phyloP scores from a whole-genome alignment of 2,113 vertebrate genomes.

The Corythoichthys intestinalis region DNA sequence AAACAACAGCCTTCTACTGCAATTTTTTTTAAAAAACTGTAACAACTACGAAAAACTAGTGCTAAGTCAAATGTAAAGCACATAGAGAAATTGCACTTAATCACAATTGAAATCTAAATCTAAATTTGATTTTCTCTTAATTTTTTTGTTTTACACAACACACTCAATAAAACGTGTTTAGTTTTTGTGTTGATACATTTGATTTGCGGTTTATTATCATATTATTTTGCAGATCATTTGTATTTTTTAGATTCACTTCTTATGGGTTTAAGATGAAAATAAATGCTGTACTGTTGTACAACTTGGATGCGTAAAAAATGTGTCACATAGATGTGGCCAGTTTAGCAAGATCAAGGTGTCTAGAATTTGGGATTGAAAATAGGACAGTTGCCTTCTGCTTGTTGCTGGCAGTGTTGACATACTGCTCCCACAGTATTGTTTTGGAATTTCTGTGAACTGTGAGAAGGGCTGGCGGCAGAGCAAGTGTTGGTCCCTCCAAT shows the following conservation, averaged over 20 bases:
- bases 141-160: not conserved
- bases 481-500: not conserved
- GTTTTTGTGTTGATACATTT: not conserved
- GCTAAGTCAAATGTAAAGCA: not conserved
- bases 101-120: not conserved
- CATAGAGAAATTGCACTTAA: not conserved
- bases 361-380: not conserved
- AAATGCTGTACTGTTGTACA: not conserved
- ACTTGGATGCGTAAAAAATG: not conserved
- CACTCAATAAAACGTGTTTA: not conserved
- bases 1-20: not conserved
- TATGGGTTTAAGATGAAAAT: not conserved
- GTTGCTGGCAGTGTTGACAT: slow-evolving; percentile 14
- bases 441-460: slow-evolving; percentile 30
- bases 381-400: slow-evolving; percentile 15
- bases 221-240: not conserved
- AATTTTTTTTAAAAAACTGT: not conserved
- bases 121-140: not conserved
- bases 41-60: not conserved
- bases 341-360: not conserved
- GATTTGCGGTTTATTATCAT: not conserved
- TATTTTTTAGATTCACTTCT: not conserved
- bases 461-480: slow-evolving; percentile 15
- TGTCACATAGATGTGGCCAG: not conserved
- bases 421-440: slow-evolving; percentile 31